Base-by-base conservation (phyloP, 1,140 invertebrate genomes). In the Cyphomyrmex costatus region DNA sequence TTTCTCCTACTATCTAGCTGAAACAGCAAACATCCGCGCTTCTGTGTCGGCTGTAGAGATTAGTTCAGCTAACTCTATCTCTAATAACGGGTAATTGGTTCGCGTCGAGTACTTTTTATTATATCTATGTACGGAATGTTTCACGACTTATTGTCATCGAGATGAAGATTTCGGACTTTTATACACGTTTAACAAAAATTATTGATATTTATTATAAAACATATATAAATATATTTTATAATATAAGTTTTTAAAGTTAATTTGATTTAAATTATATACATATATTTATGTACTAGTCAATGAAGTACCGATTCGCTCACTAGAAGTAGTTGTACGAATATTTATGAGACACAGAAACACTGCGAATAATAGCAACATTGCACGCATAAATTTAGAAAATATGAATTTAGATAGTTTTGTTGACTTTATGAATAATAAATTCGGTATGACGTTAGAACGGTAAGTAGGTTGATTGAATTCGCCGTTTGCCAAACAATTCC, bases 341-440 rank as follows among this genome's bases (percentile, higher is more conserved):
- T 60, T 49, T 21, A 8, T 4, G 14, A 60, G 19, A 36, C 12
- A 66, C n/a, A n/a, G 30, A 68, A 33, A 24, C 14, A 27, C 24
- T 46, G 21, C 21, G 36, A 66, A 16, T 33, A 16, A 42, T 19
- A 30, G 7, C 19, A 56, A 33, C 5, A 80, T 27, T 42, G 51
- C 33, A 51, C 51, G 49, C 65, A 70, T 70, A 80, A 80, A 80
- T 80, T 70, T 70, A 27, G 78, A 80, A 83, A 83, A 60, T 74
- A 53, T n/a, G 53, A 30, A 46, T 83, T 83, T 63, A 46, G 24
- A n/a, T 60, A 60, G 68, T 33, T 68, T 68, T 49, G 68, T 30
- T 74, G 53, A 74, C 36, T 83, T 83, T 73, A 83, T 74, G 53
- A 74, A 74, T 83, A 83, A 60, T 82, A 73, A 82, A 82, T 83